Conservation (phyloP, 1,140 invertebrate species). For the Oscheius sp. region DNA sequence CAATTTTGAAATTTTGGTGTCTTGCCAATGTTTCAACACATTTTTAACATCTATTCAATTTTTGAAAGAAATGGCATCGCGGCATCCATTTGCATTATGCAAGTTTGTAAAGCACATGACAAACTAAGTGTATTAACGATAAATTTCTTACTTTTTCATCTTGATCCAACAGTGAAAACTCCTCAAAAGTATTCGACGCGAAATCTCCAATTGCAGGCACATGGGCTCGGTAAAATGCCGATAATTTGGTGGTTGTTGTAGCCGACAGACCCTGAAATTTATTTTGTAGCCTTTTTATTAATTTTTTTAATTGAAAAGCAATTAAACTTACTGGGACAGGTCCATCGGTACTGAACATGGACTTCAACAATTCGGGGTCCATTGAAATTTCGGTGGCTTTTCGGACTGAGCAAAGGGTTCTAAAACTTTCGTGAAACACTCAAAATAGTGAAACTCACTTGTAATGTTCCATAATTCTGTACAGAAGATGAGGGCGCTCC, state of each 20-base stretch:
- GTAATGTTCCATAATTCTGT: no score
- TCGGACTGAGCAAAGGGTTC: neutral
- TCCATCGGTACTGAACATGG: neutral
- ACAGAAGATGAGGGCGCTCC: no score
- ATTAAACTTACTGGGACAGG: neutral
- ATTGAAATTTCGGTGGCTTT: conserved; percentile 1
- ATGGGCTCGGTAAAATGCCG: neutral
- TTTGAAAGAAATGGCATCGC: neutral
- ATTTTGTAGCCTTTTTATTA: neutral
- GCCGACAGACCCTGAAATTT: neutral
- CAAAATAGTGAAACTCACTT: no score
- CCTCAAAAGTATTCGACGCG: neutral
- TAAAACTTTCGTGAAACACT: no score
- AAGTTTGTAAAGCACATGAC: no score
- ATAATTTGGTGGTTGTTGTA: neutral
- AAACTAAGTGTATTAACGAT: no score
- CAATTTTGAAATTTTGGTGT: neutral
- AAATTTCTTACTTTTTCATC: neutral
- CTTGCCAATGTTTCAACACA: no score
- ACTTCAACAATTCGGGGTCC: neutral
- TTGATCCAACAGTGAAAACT: neutral
- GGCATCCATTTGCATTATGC: no score
- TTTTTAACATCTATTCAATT: neutral
- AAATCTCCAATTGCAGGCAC: conserved; percentile 1
- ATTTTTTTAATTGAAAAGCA: no score